Evolutionary conservation across 2,113 vertebrate genomes (phyloP), one percentile per base, ranked within the genome.

Genomic region (Himantopus leucocephalus): DNA sequence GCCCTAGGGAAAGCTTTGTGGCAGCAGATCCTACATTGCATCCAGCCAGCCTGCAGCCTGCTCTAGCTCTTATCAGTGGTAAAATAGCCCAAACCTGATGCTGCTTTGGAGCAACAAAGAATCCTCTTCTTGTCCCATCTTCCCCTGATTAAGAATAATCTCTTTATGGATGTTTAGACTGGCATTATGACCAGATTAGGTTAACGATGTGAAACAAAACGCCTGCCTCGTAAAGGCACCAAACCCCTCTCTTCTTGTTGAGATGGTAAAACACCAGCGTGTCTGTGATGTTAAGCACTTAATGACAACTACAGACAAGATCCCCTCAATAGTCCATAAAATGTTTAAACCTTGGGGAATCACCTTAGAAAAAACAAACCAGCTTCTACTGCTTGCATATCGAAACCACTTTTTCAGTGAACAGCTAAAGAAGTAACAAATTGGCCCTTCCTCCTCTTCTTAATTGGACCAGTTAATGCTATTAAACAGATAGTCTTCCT

Each of bases 381-480:
- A 30, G 24, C 88, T 73, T 72, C 71, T 85, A 35, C 6, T 21
- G 34, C 89, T 94, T 50, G 43, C 55, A 30, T 35, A 78, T 50
- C 5, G 2, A 96, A 91, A 47, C 27, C 43, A 48, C 59, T 93
- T 95, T 62, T 94, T 94, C 74, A 87, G 59, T 70, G 83, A 94
- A 91, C 23, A 74, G 58, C 92, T 91, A 67, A 84, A 94, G 43
- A 95, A 81, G 52, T 91, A 87, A 94, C 55, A 95, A 89, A 89
- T 75, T 59, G 55, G 45, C 35, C 56, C 58, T 92, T 85, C 75
- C 16, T 96, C 78, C 82, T 20, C 47, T 91, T 76, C 78, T 87
- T 97, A 97, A 97, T 93, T 94, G 95, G 95, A 64, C 73, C 53
- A 68, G 74, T 96, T 86, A 96, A 93, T 91, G 91, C 81, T 79